Evolutionary conservation across 2,888 invertebrate species (phyloP).

Genomic region (Heliconius sara): DNA sequence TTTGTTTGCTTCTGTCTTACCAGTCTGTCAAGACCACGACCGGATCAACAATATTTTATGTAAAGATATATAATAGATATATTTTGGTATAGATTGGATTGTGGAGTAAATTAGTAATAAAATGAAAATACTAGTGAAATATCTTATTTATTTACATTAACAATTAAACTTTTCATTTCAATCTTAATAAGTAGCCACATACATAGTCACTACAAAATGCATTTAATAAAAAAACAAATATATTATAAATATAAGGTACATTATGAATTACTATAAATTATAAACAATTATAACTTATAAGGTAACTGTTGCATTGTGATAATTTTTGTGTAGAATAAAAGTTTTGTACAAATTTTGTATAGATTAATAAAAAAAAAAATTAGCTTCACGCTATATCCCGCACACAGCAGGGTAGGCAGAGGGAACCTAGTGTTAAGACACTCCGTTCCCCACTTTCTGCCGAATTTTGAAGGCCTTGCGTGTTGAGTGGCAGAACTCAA

Average conservation of each 20-base stretch:
- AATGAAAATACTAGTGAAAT: background rate
- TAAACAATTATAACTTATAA: background rate
- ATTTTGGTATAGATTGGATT: too few relatives aligned
- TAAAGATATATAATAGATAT: too few relatives aligned
- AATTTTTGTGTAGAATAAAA: background rate
- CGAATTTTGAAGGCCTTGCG: too few relatives aligned
- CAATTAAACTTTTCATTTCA: background rate
- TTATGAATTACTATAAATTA: background rate
- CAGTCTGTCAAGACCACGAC: too few relatives aligned
- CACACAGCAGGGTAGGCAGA: too few relatives aligned
- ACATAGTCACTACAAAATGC: background rate
- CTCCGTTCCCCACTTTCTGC: too few relatives aligned
- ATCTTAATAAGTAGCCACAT: background rate
- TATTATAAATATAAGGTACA: background rate
- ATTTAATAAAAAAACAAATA: background rate
- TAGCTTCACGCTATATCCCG: too few relatives aligned
- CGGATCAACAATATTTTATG: too few relatives aligned
- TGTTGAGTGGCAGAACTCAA: too few relatives aligned
- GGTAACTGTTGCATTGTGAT: background rate
- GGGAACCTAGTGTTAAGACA: too few relatives aligned
- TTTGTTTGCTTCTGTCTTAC: too few relatives aligned
- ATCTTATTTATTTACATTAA: background rate
- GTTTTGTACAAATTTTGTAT: background rate
- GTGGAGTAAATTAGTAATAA: background rate
- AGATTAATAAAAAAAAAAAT: too few relatives aligned